phyloP scores from a whole-genome alignment of 2,888 invertebrate genomes.

The Rugalucina vietnamica region DNA sequence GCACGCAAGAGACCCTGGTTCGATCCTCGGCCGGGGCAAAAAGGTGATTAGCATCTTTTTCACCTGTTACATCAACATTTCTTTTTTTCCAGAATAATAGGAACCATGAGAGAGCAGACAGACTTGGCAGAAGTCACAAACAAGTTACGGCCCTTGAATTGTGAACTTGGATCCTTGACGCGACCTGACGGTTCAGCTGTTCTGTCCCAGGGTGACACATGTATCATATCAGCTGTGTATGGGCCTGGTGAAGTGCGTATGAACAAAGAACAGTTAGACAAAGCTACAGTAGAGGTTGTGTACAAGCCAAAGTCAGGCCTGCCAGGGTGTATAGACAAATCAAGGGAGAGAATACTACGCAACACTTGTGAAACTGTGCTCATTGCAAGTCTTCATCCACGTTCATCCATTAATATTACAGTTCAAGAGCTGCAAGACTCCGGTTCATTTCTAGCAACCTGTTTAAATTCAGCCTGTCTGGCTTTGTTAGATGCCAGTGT shows the following conservation, averaged over 20 bases:
- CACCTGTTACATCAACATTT: no score
- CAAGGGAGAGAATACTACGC: constrained; percentile 90
- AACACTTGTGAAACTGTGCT: constrained; percentile 92
- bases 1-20: no score
- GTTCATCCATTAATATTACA: constrained; percentile 91
- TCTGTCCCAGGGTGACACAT: constrained; percentile 88
- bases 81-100: neutral
- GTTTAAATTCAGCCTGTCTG: constrained; percentile 92
- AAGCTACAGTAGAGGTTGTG: constrained; percentile 91
- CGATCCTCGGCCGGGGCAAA: no score
- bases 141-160: constrained; percentile 65
- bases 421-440: constrained; percentile 94
- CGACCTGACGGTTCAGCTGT: constrained; percentile 78
- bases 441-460: constrained; percentile 88
- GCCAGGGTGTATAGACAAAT: constrained; percentile 89
- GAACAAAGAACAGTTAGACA: constrained; percentile 91
- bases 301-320: constrained; percentile 91
- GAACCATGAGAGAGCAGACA: constrained; percentile 44
- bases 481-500: constrained; percentile 93
- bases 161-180: constrained; percentile 75
- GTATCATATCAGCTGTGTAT: constrained; percentile 90
- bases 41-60: no score
- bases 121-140: neutral
- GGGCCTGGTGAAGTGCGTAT: constrained; percentile 92
- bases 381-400: constrained; percentile 90